These are phyloP conservation scores for Aphidius gifuensis DNA, from an alignment of 1,140 invertebrate species.

Conservation along the genomic window DNA sequence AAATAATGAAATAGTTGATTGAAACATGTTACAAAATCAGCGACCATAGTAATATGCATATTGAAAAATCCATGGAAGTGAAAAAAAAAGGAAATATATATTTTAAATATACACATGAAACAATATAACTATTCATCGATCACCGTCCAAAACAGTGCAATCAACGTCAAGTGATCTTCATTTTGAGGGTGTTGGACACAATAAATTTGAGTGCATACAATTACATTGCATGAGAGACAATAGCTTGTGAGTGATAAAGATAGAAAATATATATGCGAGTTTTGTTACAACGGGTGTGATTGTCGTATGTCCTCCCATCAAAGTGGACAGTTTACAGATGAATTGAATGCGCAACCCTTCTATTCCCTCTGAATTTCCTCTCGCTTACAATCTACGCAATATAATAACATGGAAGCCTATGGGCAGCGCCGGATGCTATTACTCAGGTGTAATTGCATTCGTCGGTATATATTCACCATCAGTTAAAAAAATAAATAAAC, in stretches of 20 bases:
- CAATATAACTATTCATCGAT: conserved; percentile 14
- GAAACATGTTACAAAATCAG: no score
- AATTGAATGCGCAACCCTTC: conserved; percentile 38
- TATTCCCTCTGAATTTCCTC: conserved; percentile 8
- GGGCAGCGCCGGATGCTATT: conserved; percentile 33
- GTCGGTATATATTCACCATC: conserved; percentile 23
- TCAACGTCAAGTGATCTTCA: conserved; percentile 45
- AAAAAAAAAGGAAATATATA: conserved; percentile 3
- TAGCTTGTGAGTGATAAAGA: conserved; percentile 24
- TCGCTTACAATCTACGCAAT: conserved; percentile 17
- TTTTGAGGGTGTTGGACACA: conserved; percentile 33
- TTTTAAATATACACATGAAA: conserved; percentile 29
- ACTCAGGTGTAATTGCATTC: conserved; percentile 48
- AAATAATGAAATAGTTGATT: no score
- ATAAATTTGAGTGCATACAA: conserved; percentile 45
- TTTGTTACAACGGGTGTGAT: conserved; percentile 52
- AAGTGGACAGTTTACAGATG: conserved; percentile 55
- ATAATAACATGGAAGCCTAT: conserved; percentile 29
- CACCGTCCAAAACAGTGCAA: conserved; percentile 22
- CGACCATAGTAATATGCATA: no score
- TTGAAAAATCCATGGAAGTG: not conserved
- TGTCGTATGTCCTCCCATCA: conserved; percentile 54
- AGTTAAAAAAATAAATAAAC: conserved; percentile 22
- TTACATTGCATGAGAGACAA: conserved; percentile 46
- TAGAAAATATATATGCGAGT: conserved; percentile 13